Base-by-base conservation (phyloP, 2,113 vertebrate genomes). In the Centropus unirufus region DNA sequence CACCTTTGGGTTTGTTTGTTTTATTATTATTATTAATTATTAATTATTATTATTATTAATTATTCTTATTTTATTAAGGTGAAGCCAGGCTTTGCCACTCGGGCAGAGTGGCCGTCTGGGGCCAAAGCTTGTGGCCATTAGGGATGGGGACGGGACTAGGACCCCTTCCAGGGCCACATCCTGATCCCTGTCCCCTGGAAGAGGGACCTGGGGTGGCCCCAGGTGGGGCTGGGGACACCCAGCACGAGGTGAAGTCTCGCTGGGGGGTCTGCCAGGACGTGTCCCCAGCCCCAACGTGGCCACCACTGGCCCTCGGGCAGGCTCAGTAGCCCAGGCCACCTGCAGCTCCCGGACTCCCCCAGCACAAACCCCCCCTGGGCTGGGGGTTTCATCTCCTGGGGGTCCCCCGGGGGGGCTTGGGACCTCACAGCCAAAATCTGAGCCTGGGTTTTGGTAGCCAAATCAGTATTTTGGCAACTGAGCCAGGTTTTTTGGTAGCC, bases 31-130 rank as follows among this genome's bases (percentile, higher is more conserved):
- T 94, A 84, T 92, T 92, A 76, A 57, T 87, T 85, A 75, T 75
- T 93, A 89, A 42, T 93, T 42, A 90, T 85, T 93, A 93, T 62
- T 90, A 90, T 84, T 84, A 92, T 67, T 93, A 72, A 78, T 82
- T 74, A 89, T 74, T 92, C 89, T 92, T 95, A 95, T 88, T 91
- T 94, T 96, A 95, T 84, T 95, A 92, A 93, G 95, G 95, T 96
- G 86, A 96, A 95, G 79, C 89, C 89, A 95, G 85, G 82, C 86
- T 95, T 96, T 93, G 89, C 91, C 84, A 55, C 80, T 91, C 12
- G 24, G 67, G 62, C 88, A 94, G 76, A 85, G 91, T 14, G 70
- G 80, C 32, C 8, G 9, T 47, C 84, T 80, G 9, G 5, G 78
- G 94, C 86, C 8, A 14, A 55, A 92, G 81, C 79, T 62, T 62